Evolutionary conservation across 2,888 invertebrate species (phyloP).

Genomic region (Blastobasis lacticolella): DNA sequence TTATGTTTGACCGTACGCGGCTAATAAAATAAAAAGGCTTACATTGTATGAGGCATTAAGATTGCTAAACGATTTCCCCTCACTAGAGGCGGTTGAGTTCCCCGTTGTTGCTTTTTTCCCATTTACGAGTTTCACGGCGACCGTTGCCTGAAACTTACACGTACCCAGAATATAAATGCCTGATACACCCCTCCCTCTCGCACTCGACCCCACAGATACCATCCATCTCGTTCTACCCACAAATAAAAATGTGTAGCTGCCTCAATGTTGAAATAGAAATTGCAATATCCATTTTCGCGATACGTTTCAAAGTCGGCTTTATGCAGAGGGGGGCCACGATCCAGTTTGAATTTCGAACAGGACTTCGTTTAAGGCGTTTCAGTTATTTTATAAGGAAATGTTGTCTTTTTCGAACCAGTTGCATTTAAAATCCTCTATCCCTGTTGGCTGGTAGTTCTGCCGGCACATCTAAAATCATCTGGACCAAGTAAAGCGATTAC

Average conservation of each 20-base stretch:
- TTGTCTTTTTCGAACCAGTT: constrained; percentile 72
- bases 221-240: constrained; percentile 50
- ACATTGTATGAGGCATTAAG: background rate
- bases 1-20: too few species aligned
- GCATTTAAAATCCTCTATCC: constrained; percentile 67
- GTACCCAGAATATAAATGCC: constrained; percentile 73
- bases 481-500: constrained; percentile 67
- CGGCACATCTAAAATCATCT: constrained; percentile 67
- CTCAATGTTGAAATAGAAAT: constrained; percentile 64
- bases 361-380: too few species aligned
- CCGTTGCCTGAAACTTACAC: constrained; percentile 75
- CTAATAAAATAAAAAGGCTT: too few species aligned
- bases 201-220: constrained; percentile 24
- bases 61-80: constrained; percentile 34
- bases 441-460: constrained; percentile 55
- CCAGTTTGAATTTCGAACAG: too few species aligned
- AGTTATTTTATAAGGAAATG: constrained; percentile 34
- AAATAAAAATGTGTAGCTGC: constrained; percentile 71
- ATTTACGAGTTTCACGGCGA: constrained; percentile 75
- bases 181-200: constrained; percentile 42
- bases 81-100: constrained; percentile 67
- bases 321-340: constrained; percentile 20
- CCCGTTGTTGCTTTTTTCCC: constrained; percentile 74
- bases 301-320: constrained; percentile 35
- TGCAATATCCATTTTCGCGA: constrained; percentile 51